Evolutionary conservation across 2,797 vertebrate species (phyloP), one percentile per base, ranked within the genome.

Genomic region (Huso huso): DNA sequence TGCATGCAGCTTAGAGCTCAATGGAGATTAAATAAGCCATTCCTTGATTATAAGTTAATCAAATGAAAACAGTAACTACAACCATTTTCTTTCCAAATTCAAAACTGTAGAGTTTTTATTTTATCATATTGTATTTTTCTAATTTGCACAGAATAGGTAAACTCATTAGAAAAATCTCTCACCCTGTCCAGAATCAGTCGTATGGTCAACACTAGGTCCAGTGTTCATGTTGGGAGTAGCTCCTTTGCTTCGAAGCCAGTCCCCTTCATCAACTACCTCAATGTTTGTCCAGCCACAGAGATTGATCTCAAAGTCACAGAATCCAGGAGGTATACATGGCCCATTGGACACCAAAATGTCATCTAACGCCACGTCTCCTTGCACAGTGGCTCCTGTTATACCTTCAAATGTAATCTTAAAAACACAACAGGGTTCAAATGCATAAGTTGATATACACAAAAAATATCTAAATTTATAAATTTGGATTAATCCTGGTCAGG

Each of bases 261-360:
- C 85, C 4, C 75, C 75, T 23, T 87, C 74, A 72, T 88, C 84
- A 0, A 75, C 74, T 57, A 64, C 70, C 15, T 58, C 55, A 49
- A 87, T 11, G 73, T 89, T 90, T 53, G 74, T 82, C 89, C 88
- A 90, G 71, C 76, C 76, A 61, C 89, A 89, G 72, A 81, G 75
- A 67, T 78, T 82, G 55, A 7, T 68, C 74, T 91, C 86, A 76
- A 91, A 91, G 81, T 91, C 83, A 75, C 89, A 91, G 48, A 72
- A 67, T 68, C 79, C 84, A 58, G 53, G 72, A 60, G 76, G 60
- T 48, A 80, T 73, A 69, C 89, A 91, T 6, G 73, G 72, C 55
- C 64, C 12, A 3, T 77, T 68, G 2, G 77, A 79, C 68, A 89
- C 60, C 53, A 69, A 71, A 1, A 91, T 73, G n/a, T 91, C 89